A percentile compares a stretch with the other conserved stretches of the same genome.
phyloP scores from a whole-genome alignment of 2,888 invertebrate species.

The Sphecodes monilicornis region DNA sequence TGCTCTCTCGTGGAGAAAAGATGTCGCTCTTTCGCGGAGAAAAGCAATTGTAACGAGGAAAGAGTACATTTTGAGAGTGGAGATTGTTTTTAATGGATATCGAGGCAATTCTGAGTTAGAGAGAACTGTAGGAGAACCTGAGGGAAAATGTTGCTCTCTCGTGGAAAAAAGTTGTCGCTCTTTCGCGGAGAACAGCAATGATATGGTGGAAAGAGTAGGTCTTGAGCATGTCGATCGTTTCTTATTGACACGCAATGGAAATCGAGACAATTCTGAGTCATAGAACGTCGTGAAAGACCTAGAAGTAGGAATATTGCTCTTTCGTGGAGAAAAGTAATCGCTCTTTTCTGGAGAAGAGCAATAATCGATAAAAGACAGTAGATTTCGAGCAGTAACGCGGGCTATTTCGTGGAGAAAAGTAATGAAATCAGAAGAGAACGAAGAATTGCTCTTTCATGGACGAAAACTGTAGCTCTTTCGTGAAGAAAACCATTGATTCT shows the following conservation, averaged over 20 bases:
- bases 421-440: no score
- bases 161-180: background rate
- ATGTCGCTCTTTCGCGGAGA: background rate
- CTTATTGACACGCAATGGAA: no score
- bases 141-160: background rate
- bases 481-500: no score
- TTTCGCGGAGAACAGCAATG: background rate
- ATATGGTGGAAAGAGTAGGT: background rate
- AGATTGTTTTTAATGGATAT: background rate
- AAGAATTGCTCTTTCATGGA: no score
- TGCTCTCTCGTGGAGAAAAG: background rate
- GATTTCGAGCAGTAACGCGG: no score
- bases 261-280: no score
- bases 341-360: background rate
- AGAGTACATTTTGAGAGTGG: background rate
- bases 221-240: background rate
- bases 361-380: no score
- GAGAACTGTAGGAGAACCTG: no score
- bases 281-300: no score
- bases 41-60: background rate
- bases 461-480: no score
- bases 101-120: no score
- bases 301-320: background rate
- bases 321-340: background rate
- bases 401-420: no score